phyloP scores from a whole-genome alignment of 2,113 vertebrate genomes.

The Plectropomus leopardus region DNA sequence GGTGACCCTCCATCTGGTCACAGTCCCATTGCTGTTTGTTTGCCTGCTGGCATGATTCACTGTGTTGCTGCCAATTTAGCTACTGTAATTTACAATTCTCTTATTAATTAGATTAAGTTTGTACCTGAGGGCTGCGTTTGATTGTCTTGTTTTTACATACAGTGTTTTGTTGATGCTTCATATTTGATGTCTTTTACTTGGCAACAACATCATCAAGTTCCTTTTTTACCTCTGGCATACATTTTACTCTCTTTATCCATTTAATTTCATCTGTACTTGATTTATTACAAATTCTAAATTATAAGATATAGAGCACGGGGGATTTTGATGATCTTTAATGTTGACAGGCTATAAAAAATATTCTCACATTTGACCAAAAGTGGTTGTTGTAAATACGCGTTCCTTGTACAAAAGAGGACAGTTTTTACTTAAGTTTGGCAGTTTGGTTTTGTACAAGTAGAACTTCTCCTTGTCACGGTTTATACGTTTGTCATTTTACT shows the following conservation, averaged over 20 bases:
- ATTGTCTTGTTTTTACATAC: neutral
- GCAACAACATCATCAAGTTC: neutral
- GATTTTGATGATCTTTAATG: neutral
- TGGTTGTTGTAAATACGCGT: neutral
- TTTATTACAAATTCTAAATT: neutral
- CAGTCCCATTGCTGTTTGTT: conserved; percentile 24
- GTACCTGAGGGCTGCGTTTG: conserved; percentile 19
- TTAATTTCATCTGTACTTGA: neutral
- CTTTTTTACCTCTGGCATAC: neutral
- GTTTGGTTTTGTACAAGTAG: neutral
- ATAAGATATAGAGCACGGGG: neutral
- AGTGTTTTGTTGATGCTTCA: neutral
- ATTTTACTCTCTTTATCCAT: no score
- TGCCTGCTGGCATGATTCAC: conserved; percentile 44
- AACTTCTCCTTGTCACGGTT: neutral
- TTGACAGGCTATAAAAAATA: neutral
- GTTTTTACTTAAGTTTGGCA: neutral
- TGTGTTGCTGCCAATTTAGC: conserved; percentile 23
- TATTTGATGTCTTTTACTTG: neutral
- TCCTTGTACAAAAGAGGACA: neutral
- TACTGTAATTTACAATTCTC: conserved; percentile 29
- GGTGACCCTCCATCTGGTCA: conserved; percentile 47
- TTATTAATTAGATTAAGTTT: conserved; percentile 46
- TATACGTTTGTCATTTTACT: neutral
- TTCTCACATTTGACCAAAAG: neutral